A percentile compares a stretch with the other conserved stretches of the same genome.
Conservation (phyloP, 2,797 vertebrate species). For the Erethizon dorsatum region DNA sequence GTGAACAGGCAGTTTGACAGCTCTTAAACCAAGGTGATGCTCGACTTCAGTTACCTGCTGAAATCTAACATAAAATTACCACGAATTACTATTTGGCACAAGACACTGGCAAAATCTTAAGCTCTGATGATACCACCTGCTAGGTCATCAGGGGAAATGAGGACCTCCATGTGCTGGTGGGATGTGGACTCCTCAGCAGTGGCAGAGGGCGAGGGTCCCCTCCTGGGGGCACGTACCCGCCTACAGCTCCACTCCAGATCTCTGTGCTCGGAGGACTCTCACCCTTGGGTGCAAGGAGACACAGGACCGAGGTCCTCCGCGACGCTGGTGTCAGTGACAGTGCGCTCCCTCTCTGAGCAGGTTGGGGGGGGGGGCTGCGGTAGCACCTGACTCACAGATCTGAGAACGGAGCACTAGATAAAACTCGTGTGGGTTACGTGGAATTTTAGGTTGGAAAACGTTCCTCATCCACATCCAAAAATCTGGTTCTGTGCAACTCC, state of each 20-base stretch:
- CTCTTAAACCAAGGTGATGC: neutral
- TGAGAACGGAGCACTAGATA: neutral
- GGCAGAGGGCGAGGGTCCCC: neutral
- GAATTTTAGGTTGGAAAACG: neutral
- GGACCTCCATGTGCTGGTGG: neutral
- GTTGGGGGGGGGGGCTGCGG: no score
- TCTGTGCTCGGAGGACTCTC: neutral
- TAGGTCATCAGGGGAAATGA: neutral
- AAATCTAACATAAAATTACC: neutral
- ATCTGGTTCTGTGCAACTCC: neutral
- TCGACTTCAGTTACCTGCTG: neutral
- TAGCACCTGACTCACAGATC: neutral
- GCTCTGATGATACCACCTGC: neutral
- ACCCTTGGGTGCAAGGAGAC: neutral
- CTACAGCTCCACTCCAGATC: neutral
- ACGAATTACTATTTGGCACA: neutral
- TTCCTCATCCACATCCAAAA: neutral
- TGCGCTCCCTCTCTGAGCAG: neutral
- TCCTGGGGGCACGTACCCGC: accelerated
- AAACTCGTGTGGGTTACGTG: neutral
- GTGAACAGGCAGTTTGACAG: neutral
- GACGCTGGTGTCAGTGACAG: neutral
- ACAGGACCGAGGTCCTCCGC: neutral
- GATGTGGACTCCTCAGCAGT: neutral
- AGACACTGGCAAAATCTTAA: neutral